Base-by-base conservation (phyloP, 2,888 invertebrate species). In the Acrocera orbiculus region DNA sequence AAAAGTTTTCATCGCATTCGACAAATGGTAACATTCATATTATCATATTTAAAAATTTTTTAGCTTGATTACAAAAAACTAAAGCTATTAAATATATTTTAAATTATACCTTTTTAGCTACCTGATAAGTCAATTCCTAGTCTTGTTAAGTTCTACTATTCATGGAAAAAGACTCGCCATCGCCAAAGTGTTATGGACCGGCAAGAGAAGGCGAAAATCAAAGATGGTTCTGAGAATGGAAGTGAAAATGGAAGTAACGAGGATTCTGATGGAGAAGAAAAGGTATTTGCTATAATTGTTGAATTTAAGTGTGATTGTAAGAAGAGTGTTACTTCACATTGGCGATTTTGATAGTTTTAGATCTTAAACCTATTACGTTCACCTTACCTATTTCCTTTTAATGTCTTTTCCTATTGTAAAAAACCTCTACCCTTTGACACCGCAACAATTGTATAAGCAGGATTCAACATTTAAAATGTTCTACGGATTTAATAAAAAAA, bases 101-200 rank as follows among this genome's bases (percentile, higher is more conserved):
- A 14, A 19, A 7, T 19, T 19, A 1, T 23, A 5, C 31, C 16
- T 24, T 50, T 62, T 16, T 60, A 93, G 92, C 65, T 95, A 49
- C 95, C 95, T 20, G 95, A 95, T 56, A 96, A 96, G 65, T 82
- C 89, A 30, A 92, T 95, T 53, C 86, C 92, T 29, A 85, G 85
- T 47, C 66, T 96, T 49, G 93, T 96, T 2, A 92, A 92, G 61
- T 93, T 93, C 58, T 96, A 95, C 61, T 96, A 96, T 58, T 86
- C 89, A 50, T 95, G 95, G 95, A 96, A 96, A 61, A 95, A 95
- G 58, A 87, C 89, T 15, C 66, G 90, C 47, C 80, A 85, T 48
- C 73, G 89, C 37, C 86, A 83, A 35, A 92, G 92, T 49, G 66
- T 92, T 23, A 93, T 95, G 86, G 95, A 95, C 63, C 73, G 82